Conservation (phyloP, 1,140 invertebrate species). For the Saccostrea glomerata region DNA sequence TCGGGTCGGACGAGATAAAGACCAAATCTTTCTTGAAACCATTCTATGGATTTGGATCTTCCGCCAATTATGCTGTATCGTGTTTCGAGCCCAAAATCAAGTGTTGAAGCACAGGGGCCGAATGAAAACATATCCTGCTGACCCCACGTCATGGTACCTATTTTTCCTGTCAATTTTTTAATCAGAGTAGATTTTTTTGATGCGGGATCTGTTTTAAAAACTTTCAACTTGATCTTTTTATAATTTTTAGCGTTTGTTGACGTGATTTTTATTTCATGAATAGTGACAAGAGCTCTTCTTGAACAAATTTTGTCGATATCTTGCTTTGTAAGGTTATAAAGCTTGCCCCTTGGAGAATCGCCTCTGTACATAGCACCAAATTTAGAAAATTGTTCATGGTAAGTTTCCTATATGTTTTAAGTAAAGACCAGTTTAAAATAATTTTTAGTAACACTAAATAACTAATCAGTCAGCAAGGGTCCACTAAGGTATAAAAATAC, state of each 20-base stretch:
- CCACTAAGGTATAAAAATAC: too few relatives aligned
- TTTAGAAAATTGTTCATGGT: constrained; percentile 68
- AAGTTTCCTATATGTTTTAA: constrained; percentile 54
- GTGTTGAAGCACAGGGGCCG: neutral
- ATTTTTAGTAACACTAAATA: too few relatives aligned
- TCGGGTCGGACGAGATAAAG: neutral
- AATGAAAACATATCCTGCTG: neutral
- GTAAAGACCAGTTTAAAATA: too few relatives aligned
- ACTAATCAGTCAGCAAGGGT: too few relatives aligned
- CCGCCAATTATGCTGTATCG: neutral
- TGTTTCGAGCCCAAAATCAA: neutral
- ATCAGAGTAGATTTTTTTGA: neutral
- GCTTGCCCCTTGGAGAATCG: neutral
- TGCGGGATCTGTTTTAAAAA: neutral
- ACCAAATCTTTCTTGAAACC: neutral
- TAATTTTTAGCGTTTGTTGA: neutral
- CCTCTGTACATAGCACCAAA: constrained; percentile 77
- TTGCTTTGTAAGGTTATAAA: neutral
- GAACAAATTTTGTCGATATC: neutral
- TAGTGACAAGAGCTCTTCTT: neutral
- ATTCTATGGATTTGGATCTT: neutral
- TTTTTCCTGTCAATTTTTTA: neutral
- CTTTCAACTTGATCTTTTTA: neutral
- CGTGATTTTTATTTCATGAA: neutral
- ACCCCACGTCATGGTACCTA: neutral